Evolutionary conservation across 1,140 invertebrate species (phyloP).

Genomic region (Sminthurides bifidus): DNA sequence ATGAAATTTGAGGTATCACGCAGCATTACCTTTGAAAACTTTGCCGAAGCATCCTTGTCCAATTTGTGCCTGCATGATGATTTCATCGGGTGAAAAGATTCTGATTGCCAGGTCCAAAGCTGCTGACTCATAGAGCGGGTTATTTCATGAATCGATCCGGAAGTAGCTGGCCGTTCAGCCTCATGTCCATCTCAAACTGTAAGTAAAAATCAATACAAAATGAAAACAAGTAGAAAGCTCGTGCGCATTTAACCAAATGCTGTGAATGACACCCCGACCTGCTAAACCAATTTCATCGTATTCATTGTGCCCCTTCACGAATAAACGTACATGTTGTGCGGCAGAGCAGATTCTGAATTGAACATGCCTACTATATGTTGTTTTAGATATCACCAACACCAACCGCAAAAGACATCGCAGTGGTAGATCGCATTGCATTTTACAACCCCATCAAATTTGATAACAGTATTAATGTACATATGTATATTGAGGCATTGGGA

Average conservation of each 20-base stretch:
- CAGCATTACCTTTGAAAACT: constrained; percentile 80
- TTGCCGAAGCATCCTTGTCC: constrained; percentile 88
- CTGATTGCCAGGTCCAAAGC: constrained; percentile 43
- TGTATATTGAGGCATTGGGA: no score
- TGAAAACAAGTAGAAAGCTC: not conserved
- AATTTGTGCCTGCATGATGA: constrained; percentile 61
- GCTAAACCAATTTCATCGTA: not conserved
- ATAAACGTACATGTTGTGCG: no score
- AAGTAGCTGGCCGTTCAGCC: constrained; percentile 37
- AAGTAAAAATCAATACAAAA: not conserved
- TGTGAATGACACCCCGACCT: not conserved
- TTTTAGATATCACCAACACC: no score
- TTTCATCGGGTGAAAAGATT: constrained; percentile 47
- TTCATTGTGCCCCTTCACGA: no score
- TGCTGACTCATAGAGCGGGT: constrained; percentile 52
- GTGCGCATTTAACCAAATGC: not conserved
- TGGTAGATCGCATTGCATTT: no score
- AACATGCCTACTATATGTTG: no score
- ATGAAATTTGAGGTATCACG: no score
- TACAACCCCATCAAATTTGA: no score
- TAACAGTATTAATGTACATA: no score
- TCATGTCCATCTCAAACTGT: not conserved
- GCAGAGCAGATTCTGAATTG: no score
- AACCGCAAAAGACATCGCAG: no score
- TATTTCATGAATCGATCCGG: constrained; percentile 62